phyloP scores from a whole-genome alignment of 2,113 vertebrate species.

The Sarotherodon lohbergeri region DNA sequence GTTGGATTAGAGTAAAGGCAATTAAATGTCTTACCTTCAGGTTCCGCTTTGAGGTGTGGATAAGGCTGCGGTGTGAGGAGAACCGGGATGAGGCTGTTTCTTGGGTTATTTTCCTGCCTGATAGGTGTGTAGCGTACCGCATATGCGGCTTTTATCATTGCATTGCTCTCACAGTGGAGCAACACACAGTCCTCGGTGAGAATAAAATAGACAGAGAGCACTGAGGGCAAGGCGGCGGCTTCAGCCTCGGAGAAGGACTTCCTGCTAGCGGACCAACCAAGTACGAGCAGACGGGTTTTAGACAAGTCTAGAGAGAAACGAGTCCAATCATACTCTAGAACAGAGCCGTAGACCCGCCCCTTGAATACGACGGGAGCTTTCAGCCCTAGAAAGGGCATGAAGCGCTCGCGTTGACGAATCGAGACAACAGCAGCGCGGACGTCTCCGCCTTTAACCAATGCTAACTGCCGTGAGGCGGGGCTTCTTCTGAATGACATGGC shows the following conservation, averaged over 20 bases:
- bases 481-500: not conserved
- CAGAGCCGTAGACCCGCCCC: constrained; percentile 48
- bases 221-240: constrained; percentile 60
- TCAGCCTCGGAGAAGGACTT: constrained; percentile 37
- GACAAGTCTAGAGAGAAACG: not conserved
- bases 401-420: constrained; percentile 39
- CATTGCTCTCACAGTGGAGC: constrained; percentile 62
- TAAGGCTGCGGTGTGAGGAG: constrained; percentile 36
- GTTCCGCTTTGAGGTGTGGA: constrained; percentile 44
- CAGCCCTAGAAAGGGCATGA: constrained; percentile 54
- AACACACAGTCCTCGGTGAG: constrained; percentile 66
- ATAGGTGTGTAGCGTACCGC: constrained; percentile 67
- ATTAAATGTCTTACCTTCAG: constrained; percentile 69
- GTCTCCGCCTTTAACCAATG: constrained; percentile 34
- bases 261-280: constrained; percentile 55
- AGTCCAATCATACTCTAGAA: constrained; percentile 46
- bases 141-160: constrained; percentile 78
- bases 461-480: not conserved
- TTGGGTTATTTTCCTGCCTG: constrained; percentile 42
- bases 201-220: constrained; percentile 60
- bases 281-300: not conserved
- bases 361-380: constrained; percentile 5
- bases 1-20: constrained; percentile 51
- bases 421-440: not conserved
- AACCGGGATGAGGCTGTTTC: constrained; percentile 35